Base-by-base conservation (phyloP, 2,113 vertebrate species). In the Gavia stellata region DNA sequence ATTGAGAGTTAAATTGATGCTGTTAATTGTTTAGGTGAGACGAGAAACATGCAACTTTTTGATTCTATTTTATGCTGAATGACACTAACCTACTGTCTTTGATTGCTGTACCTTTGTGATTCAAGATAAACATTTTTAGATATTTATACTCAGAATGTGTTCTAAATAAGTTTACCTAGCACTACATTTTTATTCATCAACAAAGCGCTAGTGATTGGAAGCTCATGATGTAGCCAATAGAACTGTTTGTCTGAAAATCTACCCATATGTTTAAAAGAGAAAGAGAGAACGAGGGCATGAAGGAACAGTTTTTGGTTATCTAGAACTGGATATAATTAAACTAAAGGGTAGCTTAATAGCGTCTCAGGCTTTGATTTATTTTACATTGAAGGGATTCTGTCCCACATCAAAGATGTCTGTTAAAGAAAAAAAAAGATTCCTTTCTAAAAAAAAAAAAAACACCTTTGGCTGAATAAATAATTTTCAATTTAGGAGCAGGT, bases 331-430 rank as follows among this genome's bases (percentile, higher is more conserved):
- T 92, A 40, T 74, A 90, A 90, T 92, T 93, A 68, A 96, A 95
- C 25, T 61, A 90, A 96, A 94, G 77, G 74, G 58, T 71, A 84
- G 56, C 90, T 97, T 98, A 98, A 98, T 97, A 98, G 98, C 94
- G 98, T 98, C 95, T 97, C 91, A 95, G 68, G 52, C 31, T 97
- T 95, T 94, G 79, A 90, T 95, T 98, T 98, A 97, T 98, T 98
- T 98, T 97, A 98, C 89, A 96, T 94, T 94, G 91, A 97, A 97
- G 93, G 94, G 97, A 98, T 98, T 98, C 97, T 96, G 50, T 88
- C 95, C 70, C 56, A 98, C 95, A 98, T 98, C 95, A 98, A 98
- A 98, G 97, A 93, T 88, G 83, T 92, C 89, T 95, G 79, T 61
- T 95, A 82, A 85, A 84, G 28, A 81, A 59, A 85, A 34, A 45